These are phyloP conservation scores for Tholera decimalis DNA, from an alignment of 2,888 invertebrate genomes.

Conservation along the genomic window DNA sequence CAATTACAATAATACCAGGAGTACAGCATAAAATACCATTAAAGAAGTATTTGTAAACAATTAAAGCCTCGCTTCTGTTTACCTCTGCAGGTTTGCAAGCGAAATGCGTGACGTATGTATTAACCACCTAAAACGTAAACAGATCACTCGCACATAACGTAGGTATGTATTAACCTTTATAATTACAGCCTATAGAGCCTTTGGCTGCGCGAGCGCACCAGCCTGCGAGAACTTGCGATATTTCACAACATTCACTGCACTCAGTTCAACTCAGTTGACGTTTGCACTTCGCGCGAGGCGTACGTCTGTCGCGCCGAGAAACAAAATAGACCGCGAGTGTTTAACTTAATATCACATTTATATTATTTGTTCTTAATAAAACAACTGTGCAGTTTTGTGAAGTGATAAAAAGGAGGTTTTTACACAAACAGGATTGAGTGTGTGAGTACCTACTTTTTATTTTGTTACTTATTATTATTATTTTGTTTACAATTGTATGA, in stretches of 20 bases:
- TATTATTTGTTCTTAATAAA: conserved; percentile 43
- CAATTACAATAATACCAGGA: background rate
- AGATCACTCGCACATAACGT: conserved; percentile 43
- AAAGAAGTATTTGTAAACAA: background rate
- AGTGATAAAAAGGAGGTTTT: conserved; percentile 67
- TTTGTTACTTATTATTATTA: conserved; percentile 24
- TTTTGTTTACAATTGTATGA: conserved; percentile 23
- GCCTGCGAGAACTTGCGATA: conserved; percentile 46
- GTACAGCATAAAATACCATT: background rate
- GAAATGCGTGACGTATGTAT: conserved; percentile 2
- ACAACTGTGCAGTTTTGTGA: conserved; percentile 66
- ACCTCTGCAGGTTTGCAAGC: background rate
- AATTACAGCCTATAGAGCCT: conserved; percentile 54
- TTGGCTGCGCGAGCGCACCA: conserved; percentile 56
- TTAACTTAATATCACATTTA: conserved; percentile 33
- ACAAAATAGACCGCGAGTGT: conserved; percentile 54
- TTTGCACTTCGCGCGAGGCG: conserved; percentile 24
- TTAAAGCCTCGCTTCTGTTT: background rate
- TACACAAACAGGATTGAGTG: conserved; percentile 58
- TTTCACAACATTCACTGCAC: conserved; percentile 36
- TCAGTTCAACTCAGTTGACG: conserved; percentile 59
- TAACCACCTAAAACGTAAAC: conserved; percentile 32
- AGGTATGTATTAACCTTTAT: conserved; percentile 57
- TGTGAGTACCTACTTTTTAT: conserved; percentile 70
- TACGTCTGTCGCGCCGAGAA: conserved; percentile 34